phyloP scores from a whole-genome alignment of 2,797 vertebrate species.

The Acipenser ruthenus region DNA sequence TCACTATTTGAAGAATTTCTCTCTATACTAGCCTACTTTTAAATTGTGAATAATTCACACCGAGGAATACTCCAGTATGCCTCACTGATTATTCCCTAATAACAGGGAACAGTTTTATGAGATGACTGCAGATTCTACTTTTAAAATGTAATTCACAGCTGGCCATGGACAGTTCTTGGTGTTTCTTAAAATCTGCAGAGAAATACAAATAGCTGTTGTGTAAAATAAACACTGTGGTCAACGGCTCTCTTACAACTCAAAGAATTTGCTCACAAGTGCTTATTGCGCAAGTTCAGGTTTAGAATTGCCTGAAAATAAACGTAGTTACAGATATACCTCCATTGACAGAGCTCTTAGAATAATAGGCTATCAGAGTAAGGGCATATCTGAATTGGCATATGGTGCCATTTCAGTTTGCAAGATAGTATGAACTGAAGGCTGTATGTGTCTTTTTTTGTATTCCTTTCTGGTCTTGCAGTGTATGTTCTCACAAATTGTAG shows the following conservation, averaged over 20 bases:
- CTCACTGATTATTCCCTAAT: conserved; percentile 8
- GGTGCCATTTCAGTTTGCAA: too few relatives aligned
- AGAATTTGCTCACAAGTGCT: background rate
- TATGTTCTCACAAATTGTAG: too few relatives aligned
- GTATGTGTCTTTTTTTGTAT: too few relatives aligned
- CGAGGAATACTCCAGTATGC: background rate
- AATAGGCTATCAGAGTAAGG: too few relatives aligned
- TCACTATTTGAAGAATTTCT: too few relatives aligned
- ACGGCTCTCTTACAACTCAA: background rate
- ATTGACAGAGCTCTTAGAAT: too few relatives aligned
- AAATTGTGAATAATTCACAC: background rate
- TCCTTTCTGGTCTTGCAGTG: too few relatives aligned
- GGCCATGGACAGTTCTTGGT: conserved; percentile 15
- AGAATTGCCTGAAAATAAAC: too few relatives aligned
- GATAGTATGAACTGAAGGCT: too few relatives aligned
- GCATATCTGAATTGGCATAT: too few relatives aligned
- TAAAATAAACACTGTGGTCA: conserved; percentile 8
- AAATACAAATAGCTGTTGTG: conserved; percentile 5
- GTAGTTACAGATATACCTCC: too few relatives aligned
- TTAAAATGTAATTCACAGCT: conserved; percentile 12
- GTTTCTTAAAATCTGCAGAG: conserved; percentile 11
- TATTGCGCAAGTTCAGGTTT: too few relatives aligned
- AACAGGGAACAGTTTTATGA: conserved; percentile 12
- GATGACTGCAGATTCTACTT: conserved; percentile 6
- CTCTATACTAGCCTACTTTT: background rate